Conservation (phyloP, 2,113 vertebrate genomes). For the Piprites chloris region DNA sequence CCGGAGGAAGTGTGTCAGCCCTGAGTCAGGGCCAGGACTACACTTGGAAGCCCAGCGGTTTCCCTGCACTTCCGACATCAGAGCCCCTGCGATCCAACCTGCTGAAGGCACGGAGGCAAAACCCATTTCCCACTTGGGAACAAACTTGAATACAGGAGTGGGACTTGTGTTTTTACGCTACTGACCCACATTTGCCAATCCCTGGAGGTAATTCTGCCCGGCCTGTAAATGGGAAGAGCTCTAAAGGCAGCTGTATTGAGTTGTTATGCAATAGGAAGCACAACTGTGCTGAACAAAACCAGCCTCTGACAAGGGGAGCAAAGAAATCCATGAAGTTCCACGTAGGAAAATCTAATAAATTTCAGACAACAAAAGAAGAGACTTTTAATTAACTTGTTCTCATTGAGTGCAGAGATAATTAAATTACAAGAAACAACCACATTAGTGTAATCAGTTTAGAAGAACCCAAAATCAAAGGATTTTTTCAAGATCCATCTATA, state of each 20-base stretch:
- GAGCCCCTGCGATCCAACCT: not conserved
- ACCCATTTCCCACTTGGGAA: not conserved
- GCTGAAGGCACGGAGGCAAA: not conserved
- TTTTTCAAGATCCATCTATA: not conserved
- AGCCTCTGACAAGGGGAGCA: not conserved
- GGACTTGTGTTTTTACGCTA: conserved; percentile 30
- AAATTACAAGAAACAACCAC: conserved; percentile 30
- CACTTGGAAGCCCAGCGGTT: not conserved
- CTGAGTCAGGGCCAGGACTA: not conserved
- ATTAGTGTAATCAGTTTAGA: conserved; percentile 16
- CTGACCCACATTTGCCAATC: conserved; percentile 43
- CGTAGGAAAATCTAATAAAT: not conserved
- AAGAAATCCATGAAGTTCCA: not conserved
- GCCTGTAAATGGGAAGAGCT: not conserved
- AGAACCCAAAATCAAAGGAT: not conserved
- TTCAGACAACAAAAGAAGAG: not conserved
- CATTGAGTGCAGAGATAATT: conserved; percentile 33
- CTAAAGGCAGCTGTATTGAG: conserved; percentile 5
- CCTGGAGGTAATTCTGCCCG: not conserved
- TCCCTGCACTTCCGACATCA: not conserved
- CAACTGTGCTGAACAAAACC: not conserved
- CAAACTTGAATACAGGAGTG: not conserved
- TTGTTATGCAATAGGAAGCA: not conserved
- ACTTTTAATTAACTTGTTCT: conserved; percentile 30
- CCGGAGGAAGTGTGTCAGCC: conserved; percentile 47